These are phyloP conservation scores for Penaeus vannamei DNA, from an alignment of 1,140 invertebrate genomes.

Conservation along the genomic window DNA sequence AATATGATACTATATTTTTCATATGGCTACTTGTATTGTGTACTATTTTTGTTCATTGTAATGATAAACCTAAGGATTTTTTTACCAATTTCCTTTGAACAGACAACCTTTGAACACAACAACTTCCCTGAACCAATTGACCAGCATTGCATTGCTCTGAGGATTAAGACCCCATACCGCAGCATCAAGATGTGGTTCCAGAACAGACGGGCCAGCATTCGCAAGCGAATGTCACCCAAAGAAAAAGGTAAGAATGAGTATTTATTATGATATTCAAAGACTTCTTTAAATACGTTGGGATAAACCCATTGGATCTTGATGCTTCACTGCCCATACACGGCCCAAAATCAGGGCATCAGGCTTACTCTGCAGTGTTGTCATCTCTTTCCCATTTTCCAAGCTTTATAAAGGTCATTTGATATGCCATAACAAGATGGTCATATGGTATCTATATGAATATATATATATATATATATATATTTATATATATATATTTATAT, in stretches of 20 bases:
- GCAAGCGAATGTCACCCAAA: slow-evolving; percentile 61
- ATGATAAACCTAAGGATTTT: not conserved
- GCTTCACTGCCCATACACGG: too few species aligned
- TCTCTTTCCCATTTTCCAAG: too few species aligned
- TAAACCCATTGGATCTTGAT: not conserved
- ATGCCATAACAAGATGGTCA: too few species aligned
- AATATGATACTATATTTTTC: too few species aligned
- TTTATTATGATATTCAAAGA: not conserved
- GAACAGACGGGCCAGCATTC: slow-evolving; percentile 63
- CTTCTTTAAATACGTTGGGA: not conserved
- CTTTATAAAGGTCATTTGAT: too few species aligned
- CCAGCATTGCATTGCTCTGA: slow-evolving; percentile 66
- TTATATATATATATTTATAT: too few species aligned
- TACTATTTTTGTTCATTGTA: too few species aligned
- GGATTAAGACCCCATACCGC: slow-evolving; percentile 65
- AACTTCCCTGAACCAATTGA: slow-evolving; percentile 67
- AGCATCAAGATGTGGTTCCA: slow-evolving; percentile 69
- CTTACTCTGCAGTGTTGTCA: too few species aligned
- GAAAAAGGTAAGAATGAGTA: slow-evolving; percentile 50
- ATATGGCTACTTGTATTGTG: too few species aligned
- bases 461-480: too few species aligned
- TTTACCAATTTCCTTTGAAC: not conserved
- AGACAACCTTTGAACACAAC: slow-evolving; percentile 68
- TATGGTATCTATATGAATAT: too few species aligned
- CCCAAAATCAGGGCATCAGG: too few species aligned